Evolutionary conservation across 1,140 invertebrate species (phyloP), one percentile per base, ranked within the genome.

Genomic region (Drosophila murphyi): DNA sequence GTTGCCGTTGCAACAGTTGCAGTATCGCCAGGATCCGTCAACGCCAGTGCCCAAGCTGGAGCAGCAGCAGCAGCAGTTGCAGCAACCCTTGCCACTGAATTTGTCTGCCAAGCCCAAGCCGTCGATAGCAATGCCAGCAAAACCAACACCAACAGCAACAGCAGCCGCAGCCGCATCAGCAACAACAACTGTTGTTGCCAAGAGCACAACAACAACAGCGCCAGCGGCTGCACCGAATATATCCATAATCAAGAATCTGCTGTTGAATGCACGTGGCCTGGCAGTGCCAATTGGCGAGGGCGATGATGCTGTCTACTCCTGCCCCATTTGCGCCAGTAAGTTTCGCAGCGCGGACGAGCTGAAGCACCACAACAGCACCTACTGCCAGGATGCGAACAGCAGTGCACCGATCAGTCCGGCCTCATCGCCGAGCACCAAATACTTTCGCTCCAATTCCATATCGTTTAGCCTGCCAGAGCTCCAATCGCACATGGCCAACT

Each of bases 231-330:
- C 87, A 37, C 54, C 82, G 0, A 96, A 96, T 81, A 94, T 95
- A 28, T 96, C 96, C 3, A 96, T 97, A 50, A 97, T 97, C 60
- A 98, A 97, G 91, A 96, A 97, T 91, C 93, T 97, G 6, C 89
- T 98, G 4, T 90, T 97, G 35, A 97, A 97, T 93, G 94, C 94
- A 55, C 94, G 95, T 50, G 92, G 82, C 3, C 55, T 91, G 61
- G 92, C 91, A 0, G 91, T 92, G 51, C 92, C 93, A 4, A 94
- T 93, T 72, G 93, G 94, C 34, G 94, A 94, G 39, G 93, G 93
- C 10, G 87, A 93, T 32, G 92, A 93, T 54, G 93, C 93, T n/a
- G 88, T 94, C 47, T 95, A 94, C 65, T 90, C 94, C 35, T 96
- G 95, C 80, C 93, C 94, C 0, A 91, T 94, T 8, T 96, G 96